Evolutionary conservation across 2,797 vertebrate species (phyloP).

Genomic region (Brachyalestes nurse): DNA sequence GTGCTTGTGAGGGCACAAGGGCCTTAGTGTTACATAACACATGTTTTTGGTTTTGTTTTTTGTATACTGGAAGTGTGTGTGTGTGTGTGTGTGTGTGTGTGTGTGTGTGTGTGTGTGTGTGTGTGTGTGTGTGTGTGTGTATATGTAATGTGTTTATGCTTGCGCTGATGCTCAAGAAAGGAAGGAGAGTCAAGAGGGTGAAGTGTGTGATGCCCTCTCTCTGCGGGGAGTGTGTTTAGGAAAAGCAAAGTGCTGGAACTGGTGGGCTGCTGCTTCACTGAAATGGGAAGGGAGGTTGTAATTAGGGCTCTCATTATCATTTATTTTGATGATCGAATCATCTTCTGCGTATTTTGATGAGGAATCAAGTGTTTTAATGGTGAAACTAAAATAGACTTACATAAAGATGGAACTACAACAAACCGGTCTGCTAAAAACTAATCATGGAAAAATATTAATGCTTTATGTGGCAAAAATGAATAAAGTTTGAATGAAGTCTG

Average conservation of each 20-base stretch:
- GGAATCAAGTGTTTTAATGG: neutral
- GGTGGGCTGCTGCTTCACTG: neutral
- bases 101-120: too few relatives aligned
- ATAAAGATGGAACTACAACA: neutral
- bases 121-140: slow-evolving; percentile 6
- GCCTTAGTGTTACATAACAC: too few relatives aligned
- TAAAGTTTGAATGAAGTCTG: too few relatives aligned
- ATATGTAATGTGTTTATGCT: neutral
- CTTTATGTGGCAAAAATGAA: too few relatives aligned
- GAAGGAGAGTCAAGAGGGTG: slow-evolving; percentile 36
- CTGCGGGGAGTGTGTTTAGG: slow-evolving; percentile 3
- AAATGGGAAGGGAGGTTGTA: neutral
- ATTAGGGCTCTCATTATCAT: neutral
- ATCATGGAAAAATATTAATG: too few relatives aligned
- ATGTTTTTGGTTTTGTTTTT: too few relatives aligned
- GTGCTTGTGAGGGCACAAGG: too few relatives aligned
- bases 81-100: too few relatives aligned
- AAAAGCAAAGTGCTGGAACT: neutral
- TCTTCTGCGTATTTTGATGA: neutral
- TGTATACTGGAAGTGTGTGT: too few relatives aligned
- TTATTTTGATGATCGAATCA: neutral
- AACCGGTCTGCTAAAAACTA: neutral
- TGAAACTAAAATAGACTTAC: neutral
- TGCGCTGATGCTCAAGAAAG: slow-evolving; percentile 18
- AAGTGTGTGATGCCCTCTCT: neutral